phyloP scores from a whole-genome alignment of 2,113 vertebrate species.

The Acrocephalus kingi region DNA sequence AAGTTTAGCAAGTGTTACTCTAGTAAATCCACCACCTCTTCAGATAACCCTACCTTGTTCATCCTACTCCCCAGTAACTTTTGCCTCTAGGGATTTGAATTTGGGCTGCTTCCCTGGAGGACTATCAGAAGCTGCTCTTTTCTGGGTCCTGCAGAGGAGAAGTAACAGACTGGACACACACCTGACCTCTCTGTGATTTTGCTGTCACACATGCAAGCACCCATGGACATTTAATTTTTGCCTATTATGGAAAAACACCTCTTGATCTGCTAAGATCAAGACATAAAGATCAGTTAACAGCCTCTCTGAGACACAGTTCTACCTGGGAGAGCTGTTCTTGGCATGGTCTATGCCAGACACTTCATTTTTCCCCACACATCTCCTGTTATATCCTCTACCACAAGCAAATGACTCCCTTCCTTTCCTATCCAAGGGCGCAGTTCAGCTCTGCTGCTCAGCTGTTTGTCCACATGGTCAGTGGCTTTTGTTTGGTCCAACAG shows the following conservation, averaged over 20 bases:
- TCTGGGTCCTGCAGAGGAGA: background rate
- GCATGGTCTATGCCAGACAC: background rate
- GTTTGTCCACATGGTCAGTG: background rate
- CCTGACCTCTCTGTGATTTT: background rate
- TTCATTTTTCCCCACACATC: accelerated
- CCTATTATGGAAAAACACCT: background rate
- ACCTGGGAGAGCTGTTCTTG: background rate
- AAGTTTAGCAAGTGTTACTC: background rate
- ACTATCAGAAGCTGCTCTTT: background rate
- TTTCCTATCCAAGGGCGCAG: background rate
- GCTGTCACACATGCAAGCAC: background rate
- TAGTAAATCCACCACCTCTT: background rate
- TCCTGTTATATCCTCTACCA: background rate
- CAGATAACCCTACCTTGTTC: background rate
- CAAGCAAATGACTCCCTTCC: background rate
- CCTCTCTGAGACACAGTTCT: background rate
- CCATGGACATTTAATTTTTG: background rate
- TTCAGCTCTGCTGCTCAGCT: background rate
- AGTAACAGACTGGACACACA: background rate
- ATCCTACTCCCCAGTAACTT: background rate
- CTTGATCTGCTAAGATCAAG: background rate
- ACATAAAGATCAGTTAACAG: background rate
- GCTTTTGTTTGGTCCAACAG: background rate
- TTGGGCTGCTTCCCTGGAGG: background rate
- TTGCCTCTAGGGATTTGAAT: background rate